Conservation (phyloP, 2,113 vertebrate genomes). For the Suricata suricatta region DNA sequence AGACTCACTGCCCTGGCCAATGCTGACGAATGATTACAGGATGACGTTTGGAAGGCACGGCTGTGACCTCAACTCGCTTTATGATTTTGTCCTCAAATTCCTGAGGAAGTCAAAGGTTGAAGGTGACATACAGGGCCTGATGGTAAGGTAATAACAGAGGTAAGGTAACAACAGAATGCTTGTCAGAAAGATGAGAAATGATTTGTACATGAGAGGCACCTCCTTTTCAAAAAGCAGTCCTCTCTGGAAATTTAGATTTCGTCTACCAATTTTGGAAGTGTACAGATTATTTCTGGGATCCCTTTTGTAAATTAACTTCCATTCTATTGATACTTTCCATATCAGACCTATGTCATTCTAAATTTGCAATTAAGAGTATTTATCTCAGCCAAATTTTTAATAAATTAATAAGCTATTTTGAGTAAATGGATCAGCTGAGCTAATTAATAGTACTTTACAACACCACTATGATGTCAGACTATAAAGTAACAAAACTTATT, state of each 20-base stretch:
- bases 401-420: background rate
- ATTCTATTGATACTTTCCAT: background rate
- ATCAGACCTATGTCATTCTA: constrained; percentile 11
- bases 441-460: background rate
- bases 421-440: background rate
- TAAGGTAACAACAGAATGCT: background rate
- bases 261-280: background rate
- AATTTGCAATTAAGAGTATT: background rate
- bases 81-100: background rate
- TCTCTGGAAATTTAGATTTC: background rate
- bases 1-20: background rate
- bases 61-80: background rate
- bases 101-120: background rate
- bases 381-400: background rate
- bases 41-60: background rate
- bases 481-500: background rate
- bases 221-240: background rate
- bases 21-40: background rate
- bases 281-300: background rate
- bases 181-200: background rate
- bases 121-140: background rate
- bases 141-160: background rate
- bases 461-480: background rate
- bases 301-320: background rate
- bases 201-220: background rate